Evolutionary conservation across 2,888 invertebrate genomes (phyloP).

Genomic region (Leistus spinibarbis): DNA sequence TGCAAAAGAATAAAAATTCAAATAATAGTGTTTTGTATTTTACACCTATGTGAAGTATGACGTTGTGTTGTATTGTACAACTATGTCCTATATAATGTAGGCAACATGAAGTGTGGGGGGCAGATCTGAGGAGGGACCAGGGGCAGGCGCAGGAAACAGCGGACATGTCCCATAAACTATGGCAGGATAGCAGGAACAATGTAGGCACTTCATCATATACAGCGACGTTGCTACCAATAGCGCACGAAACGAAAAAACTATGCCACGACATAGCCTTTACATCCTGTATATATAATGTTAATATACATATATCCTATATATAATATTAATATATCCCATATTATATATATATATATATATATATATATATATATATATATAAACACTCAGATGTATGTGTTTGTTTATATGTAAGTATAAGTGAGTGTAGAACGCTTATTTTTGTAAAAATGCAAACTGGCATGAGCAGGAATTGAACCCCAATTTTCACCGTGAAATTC

Average conservation of each 20-base stretch:
- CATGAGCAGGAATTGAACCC: no score
- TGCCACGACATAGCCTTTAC: neutral
- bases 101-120: neutral
- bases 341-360: slow-evolving; percentile 9
- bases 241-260: neutral
- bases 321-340: no score
- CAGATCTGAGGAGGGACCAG: no score
- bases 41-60: neutral
- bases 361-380: slow-evolving; percentile 10
- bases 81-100: neutral
- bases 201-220: neutral
- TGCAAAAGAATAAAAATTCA: neutral
- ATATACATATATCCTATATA: no score
- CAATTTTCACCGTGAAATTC: no score
- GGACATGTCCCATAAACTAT: neutral
- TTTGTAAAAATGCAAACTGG: no score
- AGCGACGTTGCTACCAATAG: neutral
- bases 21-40: neutral
- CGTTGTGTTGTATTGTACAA: neutral
- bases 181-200: neutral
- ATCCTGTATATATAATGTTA: no score
- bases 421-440: no score
- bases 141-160: neutral
- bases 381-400: no score
- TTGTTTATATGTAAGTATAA: no score